Percentiles rank a stretch among this genome's conserved stretches.
phyloP scores from a whole-genome alignment of 2,888 invertebrate species.

The Pseudococcus jackbeardsleyi region DNA sequence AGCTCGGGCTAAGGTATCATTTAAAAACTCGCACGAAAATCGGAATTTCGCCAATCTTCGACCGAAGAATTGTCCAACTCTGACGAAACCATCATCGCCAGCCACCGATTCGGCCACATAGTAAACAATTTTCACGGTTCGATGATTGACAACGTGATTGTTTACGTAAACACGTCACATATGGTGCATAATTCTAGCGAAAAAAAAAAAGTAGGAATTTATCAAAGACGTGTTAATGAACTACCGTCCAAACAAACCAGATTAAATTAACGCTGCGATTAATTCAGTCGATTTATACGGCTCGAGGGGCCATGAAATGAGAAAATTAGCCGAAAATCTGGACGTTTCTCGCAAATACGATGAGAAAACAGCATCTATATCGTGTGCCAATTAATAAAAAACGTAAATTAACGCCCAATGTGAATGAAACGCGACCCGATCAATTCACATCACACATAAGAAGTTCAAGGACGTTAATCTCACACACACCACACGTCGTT shows the following conservation, averaged over 20 bases:
- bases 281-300: not conserved
- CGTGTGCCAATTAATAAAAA: not conserved
- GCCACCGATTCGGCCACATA: not conserved
- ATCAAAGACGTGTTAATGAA: conserved; percentile 22
- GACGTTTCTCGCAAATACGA: not conserved
- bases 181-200: not conserved
- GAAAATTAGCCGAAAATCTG: not conserved
- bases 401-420: conserved; percentile 6
- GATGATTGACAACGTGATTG: conserved; percentile 3
- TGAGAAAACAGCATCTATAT: not conserved
- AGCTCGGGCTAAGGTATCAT: not conserved
- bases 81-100: not conserved
- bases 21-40: too few species aligned
- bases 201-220: not conserved
- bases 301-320: not conserved
- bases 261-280: not conserved
- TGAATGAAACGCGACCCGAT: conserved; percentile 3
- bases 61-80: not conserved
- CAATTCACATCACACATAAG: conserved; percentile 31
- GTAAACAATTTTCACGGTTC: conserved; percentile 7
- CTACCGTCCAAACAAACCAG: not conserved
- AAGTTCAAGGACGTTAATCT: conserved; percentile 37
- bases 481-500: not conserved
- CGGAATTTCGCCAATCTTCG: too few species aligned
- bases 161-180: conserved; percentile 23